phyloP scores from a whole-genome alignment of 2,797 vertebrate species.

The Pteropus rufus region DNA sequence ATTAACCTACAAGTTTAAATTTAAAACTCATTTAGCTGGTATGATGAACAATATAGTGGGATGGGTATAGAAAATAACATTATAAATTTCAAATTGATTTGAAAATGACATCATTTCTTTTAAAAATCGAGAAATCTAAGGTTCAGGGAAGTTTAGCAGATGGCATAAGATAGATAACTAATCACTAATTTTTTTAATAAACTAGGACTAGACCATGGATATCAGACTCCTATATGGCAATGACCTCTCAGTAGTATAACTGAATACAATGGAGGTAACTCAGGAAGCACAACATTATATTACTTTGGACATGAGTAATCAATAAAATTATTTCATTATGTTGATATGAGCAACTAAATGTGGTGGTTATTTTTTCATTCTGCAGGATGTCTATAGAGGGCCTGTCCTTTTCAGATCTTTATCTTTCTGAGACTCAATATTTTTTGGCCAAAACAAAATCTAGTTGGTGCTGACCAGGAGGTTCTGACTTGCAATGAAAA shows the following conservation, averaged over 20 bases:
- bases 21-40: neutral
- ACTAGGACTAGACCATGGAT: neutral
- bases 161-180: neutral
- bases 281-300: neutral
- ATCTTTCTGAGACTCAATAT: neutral
- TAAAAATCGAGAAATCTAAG: neutral
- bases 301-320: neutral
- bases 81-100: neutral
- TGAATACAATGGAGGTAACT: neutral
- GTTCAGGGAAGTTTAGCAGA: neutral
- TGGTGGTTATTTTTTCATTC: neutral
- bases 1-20: neutral
- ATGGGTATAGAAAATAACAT: neutral
- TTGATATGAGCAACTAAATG: neutral
- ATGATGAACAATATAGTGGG: neutral
- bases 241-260: neutral
- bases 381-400: neutral
- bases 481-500: neutral
- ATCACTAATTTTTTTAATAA: neutral
- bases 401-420: neutral
- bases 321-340: neutral
- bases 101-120: neutral
- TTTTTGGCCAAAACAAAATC: neutral
- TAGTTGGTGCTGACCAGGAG: neutral
- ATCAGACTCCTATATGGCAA: neutral